Evolutionary conservation across 1,140 invertebrate species (phyloP).

Genomic region (Marisa cornuarietis): DNA sequence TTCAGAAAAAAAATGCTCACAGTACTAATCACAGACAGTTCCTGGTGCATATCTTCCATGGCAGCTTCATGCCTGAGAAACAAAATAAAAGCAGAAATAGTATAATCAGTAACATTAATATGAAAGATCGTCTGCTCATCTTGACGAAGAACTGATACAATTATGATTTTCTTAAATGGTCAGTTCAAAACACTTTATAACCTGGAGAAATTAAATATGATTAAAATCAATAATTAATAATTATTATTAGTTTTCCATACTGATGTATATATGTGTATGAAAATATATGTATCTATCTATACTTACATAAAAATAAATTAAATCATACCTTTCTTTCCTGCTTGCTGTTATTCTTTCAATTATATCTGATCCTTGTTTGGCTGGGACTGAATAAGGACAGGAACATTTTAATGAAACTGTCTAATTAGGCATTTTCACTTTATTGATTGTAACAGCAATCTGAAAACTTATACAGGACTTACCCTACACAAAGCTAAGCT

Average conservation of each 20-base stretch:
- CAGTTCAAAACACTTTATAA: not conserved
- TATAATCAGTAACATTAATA: not conserved
- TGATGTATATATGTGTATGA: not conserved
- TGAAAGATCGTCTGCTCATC: too few species aligned
- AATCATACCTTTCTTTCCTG: slow-evolving; percentile 53
- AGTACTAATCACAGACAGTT: slow-evolving; percentile 54
- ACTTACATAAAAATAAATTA: not conserved
- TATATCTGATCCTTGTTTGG: slow-evolving; percentile 57
- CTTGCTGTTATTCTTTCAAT: slow-evolving; percentile 59
- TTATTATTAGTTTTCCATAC: too few species aligned
- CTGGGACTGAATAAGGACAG: slow-evolving; percentile 44
- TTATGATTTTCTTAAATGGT: not conserved
- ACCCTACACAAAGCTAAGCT: too few species aligned
- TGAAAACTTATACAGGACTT: too few species aligned
- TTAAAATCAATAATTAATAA: too few species aligned
- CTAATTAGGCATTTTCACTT: not conserved
- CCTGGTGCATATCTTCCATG: slow-evolving; percentile 63
- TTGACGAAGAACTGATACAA: not conserved
- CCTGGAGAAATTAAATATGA: too few species aligned
- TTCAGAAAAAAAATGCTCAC: slow-evolving; percentile 45
- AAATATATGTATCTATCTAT: slow-evolving; percentile 1
- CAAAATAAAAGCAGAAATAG: not conserved
- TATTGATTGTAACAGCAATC: too few species aligned
- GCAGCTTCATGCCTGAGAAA: slow-evolving; percentile 58
- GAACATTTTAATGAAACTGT: not conserved